A percentile compares a stretch with the other conserved stretches of the same genome.
Conservation (phyloP, 2,888 invertebrate genomes). For the Nipponacmea schrenckii region DNA sequence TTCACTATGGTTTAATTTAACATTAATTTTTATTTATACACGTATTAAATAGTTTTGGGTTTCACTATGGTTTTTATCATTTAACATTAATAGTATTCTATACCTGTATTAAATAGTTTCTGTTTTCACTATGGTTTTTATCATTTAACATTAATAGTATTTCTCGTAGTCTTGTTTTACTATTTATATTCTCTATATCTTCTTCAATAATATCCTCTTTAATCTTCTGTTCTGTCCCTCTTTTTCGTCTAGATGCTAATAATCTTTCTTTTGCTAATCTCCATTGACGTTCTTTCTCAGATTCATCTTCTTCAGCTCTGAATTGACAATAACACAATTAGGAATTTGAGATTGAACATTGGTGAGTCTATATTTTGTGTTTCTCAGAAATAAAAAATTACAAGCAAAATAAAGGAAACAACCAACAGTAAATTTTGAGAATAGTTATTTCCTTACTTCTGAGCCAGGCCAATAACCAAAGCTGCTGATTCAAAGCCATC, state of each 20-base stretch:
- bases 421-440: too few relatives aligned
- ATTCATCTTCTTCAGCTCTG: conserved; percentile 34
- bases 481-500: conserved; percentile 56
- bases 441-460: too few relatives aligned
- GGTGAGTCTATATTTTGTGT: too few relatives aligned
- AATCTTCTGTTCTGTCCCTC: conserved; percentile 21
- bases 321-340: background rate
- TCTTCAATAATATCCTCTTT: conserved; percentile 32
- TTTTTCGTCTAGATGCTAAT: conserved; percentile 41
- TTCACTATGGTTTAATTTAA: too few relatives aligned
- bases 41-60: conserved; percentile 48
- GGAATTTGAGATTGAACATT: background rate
- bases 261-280: conserved; percentile 54
- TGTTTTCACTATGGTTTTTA: conserved; percentile 51
- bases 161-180: conserved; percentile 46
- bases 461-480: conserved; percentile 47
- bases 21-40: conserved; percentile 23
- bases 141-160: conserved; percentile 51
- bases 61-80: conserved; percentile 53
- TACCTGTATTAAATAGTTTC: conserved; percentile 40
- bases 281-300: conserved; percentile 51
- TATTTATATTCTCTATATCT: conserved; percentile 35
- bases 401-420: too few relatives aligned
- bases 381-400: too few relatives aligned
- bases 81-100: conserved; percentile 46